phyloP scores from a whole-genome alignment of 2,797 vertebrate genomes.

The Aldrovandia affinis region DNA sequence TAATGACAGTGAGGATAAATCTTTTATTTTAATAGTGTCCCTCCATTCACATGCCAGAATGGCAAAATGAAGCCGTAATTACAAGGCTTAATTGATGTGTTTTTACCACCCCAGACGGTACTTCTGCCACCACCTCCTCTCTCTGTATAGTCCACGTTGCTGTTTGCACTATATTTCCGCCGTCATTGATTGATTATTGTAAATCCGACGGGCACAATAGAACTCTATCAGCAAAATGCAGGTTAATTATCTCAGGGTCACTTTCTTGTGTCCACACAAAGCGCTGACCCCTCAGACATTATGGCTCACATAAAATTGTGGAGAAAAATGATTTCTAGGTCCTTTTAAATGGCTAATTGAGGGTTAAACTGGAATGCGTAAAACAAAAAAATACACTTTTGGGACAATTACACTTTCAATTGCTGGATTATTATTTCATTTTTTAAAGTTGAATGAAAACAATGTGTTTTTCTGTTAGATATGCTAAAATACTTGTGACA shows the following conservation, averaged over 20 bases:
- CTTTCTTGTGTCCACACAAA: constrained; percentile 68
- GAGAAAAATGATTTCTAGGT: constrained; percentile 64
- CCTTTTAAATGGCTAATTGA: constrained; percentile 64
- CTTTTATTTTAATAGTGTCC: constrained; percentile 76
- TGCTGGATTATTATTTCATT: background rate
- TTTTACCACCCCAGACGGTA: constrained; percentile 70
- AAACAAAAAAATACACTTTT: constrained; percentile 14
- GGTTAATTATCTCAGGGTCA: constrained; percentile 82
- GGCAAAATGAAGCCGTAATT: constrained; percentile 74
- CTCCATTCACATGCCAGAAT: constrained; percentile 66
- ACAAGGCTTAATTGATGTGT: constrained; percentile 77
- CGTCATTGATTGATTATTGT: constrained; percentile 76
- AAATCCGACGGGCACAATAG: constrained; percentile 80
- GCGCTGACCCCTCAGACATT: constrained; percentile 59
- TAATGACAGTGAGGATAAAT: constrained; percentile 54
- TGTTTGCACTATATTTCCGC: constrained; percentile 78
- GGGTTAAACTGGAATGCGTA: constrained; percentile 18
- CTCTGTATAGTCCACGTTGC: constrained; percentile 63
- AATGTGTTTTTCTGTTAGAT: background rate
- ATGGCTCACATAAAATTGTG: constrained; percentile 68
- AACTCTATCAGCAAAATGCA: constrained; percentile 79
- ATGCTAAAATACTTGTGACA: too few species aligned
- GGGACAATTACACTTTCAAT: background rate
- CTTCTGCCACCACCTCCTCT: constrained; percentile 56
- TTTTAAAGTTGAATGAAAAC: background rate